Evolutionary conservation across 2,888 invertebrate genomes (phyloP), one percentile per base, ranked within the genome.

Genomic region (Chaitophorus viminalis): DNA sequence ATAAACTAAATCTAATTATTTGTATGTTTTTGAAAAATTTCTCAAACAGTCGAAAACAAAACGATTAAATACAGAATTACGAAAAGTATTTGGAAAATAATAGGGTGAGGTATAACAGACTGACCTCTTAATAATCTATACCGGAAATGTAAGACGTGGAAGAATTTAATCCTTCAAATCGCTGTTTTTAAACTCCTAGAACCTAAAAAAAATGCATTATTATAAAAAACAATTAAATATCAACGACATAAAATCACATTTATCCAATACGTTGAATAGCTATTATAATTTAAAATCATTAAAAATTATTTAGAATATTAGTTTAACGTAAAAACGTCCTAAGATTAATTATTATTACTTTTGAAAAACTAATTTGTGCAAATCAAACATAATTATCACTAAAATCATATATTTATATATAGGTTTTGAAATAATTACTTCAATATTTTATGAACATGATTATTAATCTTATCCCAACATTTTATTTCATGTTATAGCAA

Each of bases 81-180:
- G 4, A 82, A 46, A 25, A 25, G 17, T 82, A 18, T 72, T 72
- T 33, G n/a, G 18, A 74, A 74, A 29, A 74, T 14, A 60, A 82
- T n/a, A 17, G 29, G 74, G n/a, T 5, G 21, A 74, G 29, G 54
- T 72, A 31, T 39, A 46, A 46, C 21, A 4, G 31, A 31, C 33
- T 82, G 60, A 60, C 74, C 83, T 83, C 75, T 39, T 75, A 60
- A 60, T 25, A n/a, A 21, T 39, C n/a, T 14, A 46, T 14, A 75
- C 75, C 75, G 83, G 60, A 39, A 39, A 75, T 25, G 60, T 60
- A 60, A 29, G 29, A 8, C 60, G 39, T 83, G 21, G 36, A 60
- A 60, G 60, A 36, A 36, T 74, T 74, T 36, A 18, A 36, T 21
- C 21, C 31, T 74, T 3, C 5, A 17, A 74, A 74, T 74, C 1